phyloP scores from a whole-genome alignment of 2,113 vertebrate genomes.

The Canis aureus region DNA sequence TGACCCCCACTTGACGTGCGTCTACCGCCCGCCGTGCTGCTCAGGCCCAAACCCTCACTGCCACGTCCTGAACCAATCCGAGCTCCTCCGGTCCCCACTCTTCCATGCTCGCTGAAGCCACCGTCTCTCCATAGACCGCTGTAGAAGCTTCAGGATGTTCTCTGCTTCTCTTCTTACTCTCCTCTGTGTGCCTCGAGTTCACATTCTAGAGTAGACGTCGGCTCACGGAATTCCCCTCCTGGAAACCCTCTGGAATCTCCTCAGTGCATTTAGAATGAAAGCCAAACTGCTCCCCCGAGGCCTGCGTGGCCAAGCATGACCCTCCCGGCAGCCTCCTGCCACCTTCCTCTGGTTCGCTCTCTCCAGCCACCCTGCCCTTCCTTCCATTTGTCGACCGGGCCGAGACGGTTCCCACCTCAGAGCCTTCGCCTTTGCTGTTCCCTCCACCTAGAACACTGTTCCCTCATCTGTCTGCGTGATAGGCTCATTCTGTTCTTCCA shows the following conservation, averaged over 20 bases:
- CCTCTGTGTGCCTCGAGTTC: neutral
- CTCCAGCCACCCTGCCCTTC: neutral
- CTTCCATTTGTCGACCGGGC: neutral
- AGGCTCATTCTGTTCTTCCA: neutral
- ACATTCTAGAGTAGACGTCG: neutral
- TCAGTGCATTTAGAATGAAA: neutral
- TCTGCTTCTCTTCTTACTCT: neutral
- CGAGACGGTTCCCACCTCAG: neutral
- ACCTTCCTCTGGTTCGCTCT: neutral
- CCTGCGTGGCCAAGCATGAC: neutral
- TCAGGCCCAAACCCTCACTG: neutral
- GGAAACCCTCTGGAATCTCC: neutral
- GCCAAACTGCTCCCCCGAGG: too few relatives aligned
- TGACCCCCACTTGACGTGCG: too few relatives aligned
- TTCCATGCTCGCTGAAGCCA: neutral
- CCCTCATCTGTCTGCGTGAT: neutral
- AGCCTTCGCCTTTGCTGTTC: neutral
- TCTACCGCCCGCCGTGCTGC: too few relatives aligned
- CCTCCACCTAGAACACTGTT: neutral
- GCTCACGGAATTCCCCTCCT: neutral
- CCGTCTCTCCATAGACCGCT: neutral
- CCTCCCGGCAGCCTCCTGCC: neutral
- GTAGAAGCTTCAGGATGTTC: neutral
- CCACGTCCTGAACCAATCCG: neutral
- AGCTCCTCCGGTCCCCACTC: too few relatives aligned